These are phyloP conservation scores for Tachyglossus aculeatus DNA, from an alignment of 2,797 vertebrate genomes.

Conservation along the genomic window DNA sequence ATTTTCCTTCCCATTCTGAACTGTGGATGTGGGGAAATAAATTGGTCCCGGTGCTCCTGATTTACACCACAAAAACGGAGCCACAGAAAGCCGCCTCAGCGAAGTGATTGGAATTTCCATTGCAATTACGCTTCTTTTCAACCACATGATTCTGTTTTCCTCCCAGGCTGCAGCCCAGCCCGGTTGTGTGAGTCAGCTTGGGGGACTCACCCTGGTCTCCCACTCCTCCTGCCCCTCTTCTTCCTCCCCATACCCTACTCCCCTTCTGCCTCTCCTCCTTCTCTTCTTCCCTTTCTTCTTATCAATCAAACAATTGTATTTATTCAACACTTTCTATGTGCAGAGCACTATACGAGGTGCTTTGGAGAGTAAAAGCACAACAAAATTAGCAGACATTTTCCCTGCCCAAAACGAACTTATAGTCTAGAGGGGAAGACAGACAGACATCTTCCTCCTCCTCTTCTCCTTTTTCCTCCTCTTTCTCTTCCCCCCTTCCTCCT, in stretches of 20 bases:
- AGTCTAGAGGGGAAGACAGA: background rate
- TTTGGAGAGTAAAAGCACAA: too few relatives aligned
- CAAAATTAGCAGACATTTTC: too few relatives aligned
- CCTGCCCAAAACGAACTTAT: background rate
- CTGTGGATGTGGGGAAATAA: slow-evolving; percentile 72
- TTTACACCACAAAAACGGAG: slow-evolving; percentile 66
- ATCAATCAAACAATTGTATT: too few relatives aligned
- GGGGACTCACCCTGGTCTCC: too few relatives aligned
- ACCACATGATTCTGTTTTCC: slow-evolving; percentile 69
- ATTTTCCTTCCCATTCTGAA: slow-evolving; percentile 61
- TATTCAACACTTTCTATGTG: too few relatives aligned
- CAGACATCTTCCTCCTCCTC: background rate
- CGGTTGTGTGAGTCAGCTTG: too few relatives aligned
- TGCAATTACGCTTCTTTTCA: slow-evolving; percentile 74
- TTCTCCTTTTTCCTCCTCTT: background rate
- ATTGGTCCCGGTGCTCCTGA: slow-evolving; percentile 62
- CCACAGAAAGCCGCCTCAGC: slow-evolving; percentile 69
- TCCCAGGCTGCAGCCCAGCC: slow-evolving; percentile 39
- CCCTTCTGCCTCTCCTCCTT: too few relatives aligned
- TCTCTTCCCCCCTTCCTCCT: too few relatives aligned
- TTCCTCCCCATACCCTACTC: too few relatives aligned
- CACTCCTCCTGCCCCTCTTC: too few relatives aligned
- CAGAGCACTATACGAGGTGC: too few relatives aligned
- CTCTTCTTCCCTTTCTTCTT: too few relatives aligned
- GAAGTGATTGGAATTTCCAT: slow-evolving; percentile 75